Percentiles rank a stretch among this genome's conserved stretches.
Evolutionary conservation across 2,113 vertebrate genomes (phyloP).

Genomic region (Cinclus cinclus): DNA sequence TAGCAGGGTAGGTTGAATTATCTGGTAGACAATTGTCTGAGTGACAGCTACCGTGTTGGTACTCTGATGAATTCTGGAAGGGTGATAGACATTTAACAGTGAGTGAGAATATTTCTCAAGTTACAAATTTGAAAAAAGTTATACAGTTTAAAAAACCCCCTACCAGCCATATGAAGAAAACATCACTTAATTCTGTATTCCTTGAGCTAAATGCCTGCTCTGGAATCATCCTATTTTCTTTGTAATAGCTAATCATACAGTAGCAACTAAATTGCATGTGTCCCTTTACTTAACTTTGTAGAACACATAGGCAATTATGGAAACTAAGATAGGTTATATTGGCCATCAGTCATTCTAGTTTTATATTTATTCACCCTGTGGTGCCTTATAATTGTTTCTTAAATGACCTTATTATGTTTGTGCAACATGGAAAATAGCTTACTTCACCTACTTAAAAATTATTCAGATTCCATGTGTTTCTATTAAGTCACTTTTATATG

Average conservation of each 20-base stretch:
- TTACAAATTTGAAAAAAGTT: slow-evolving; percentile 21
- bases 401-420: slow-evolving; percentile 70
- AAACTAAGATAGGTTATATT: slow-evolving; percentile 44
- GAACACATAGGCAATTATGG: slow-evolving; percentile 48
- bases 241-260: slow-evolving; percentile 11
- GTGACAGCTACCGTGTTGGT: slow-evolving; percentile 53
- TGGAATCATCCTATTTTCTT: slow-evolving; percentile 32
- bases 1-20: slow-evolving; percentile 55
- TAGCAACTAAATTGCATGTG: slow-evolving; percentile 21
- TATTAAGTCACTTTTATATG: slow-evolving; percentile 47
- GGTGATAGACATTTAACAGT: slow-evolving; percentile 43
- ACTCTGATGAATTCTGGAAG: slow-evolving; percentile 35
- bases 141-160: neutral
- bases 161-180: slow-evolving; percentile 7
- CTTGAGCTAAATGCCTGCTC: neutral
- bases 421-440: slow-evolving; percentile 56
- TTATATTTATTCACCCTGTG: slow-evolving; percentile 44
- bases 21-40: slow-evolving; percentile 60
- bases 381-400: slow-evolving; percentile 68
- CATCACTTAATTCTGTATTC: slow-evolving; percentile 28
- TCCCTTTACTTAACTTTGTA: slow-evolving; percentile 65
- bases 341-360: slow-evolving; percentile 44
- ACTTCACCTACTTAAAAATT: slow-evolving; percentile 49
- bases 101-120: neutral
- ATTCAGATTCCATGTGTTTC: slow-evolving; percentile 40